Evolutionary conservation across 2,113 vertebrate genomes (phyloP).

Genomic region (Emydura subglobosa): DNA sequence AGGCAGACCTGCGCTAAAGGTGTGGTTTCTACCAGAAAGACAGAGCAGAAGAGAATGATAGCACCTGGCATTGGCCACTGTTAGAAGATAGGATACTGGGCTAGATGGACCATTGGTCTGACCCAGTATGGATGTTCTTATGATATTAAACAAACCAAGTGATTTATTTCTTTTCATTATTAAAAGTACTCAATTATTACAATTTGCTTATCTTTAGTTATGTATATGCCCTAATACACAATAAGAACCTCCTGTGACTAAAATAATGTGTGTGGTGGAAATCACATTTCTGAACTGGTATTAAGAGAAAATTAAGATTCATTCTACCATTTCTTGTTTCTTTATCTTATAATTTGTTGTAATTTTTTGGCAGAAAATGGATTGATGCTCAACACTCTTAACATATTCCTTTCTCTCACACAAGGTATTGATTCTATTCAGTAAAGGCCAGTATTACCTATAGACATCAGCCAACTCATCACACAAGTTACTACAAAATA

Average conservation of each 20-base stretch:
- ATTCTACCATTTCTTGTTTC: neutral
- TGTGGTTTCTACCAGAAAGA: neutral
- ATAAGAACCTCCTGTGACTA: neutral
- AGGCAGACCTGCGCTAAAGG: neutral
- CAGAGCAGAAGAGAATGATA: neutral
- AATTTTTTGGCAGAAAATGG: fast-evolving
- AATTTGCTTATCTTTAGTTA: neutral
- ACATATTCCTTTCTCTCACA: neutral
- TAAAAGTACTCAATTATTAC: neutral
- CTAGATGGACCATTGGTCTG: too few relatives aligned
- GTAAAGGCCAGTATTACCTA: neutral
- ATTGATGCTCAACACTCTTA: neutral
- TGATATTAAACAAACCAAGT: neutral
- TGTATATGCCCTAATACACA: neutral
- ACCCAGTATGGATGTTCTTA: too few relatives aligned
- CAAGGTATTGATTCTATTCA: neutral
- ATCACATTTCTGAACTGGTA: neutral
- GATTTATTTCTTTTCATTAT: neutral
- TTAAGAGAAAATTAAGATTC: neutral
- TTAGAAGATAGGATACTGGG: too few relatives aligned
- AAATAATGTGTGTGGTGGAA: neutral
- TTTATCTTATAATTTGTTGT: neutral
- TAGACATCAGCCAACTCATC: neutral
- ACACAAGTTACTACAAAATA: neutral
- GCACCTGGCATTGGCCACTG: too few relatives aligned